Conservation (phyloP, 35 echinoderm and acorn worm genomes). For the Lytechinus variegatus region DNA sequence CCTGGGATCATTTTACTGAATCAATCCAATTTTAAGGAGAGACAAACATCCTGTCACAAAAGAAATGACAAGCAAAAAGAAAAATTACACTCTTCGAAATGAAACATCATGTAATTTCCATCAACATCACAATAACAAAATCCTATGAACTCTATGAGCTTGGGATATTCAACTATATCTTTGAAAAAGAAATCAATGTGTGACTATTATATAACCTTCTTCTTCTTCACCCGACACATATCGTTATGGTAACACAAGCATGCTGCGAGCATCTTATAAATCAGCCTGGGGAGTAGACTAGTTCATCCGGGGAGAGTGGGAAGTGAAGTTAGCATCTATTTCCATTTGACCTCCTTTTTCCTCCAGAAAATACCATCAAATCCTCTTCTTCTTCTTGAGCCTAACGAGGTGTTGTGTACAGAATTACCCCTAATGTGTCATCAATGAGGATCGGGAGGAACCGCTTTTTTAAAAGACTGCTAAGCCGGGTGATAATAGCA, state of each 20-base stretch:
- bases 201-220: not conserved
- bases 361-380: constrained; percentile 19
- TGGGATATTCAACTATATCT: not conserved
- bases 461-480: not conserved
- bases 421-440: not conserved
- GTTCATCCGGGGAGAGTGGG: not conserved
- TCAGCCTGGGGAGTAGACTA: not conserved
- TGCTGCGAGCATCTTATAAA: not conserved
- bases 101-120: not conserved
- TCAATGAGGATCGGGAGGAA: not conserved
- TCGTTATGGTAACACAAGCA: not conserved
- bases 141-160: not conserved
- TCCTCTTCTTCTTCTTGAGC: not conserved
- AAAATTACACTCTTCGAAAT: not conserved
- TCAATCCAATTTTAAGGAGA: not conserved
- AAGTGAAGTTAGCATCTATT: constrained; percentile 19
- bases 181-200: not conserved
- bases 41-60: not conserved
- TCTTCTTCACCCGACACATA: not conserved
- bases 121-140: not conserved
- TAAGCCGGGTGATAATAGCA: not conserved
- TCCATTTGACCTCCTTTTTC: constrained; percentile 11
- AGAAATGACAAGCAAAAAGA: not conserved
- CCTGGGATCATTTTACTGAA: not conserved
- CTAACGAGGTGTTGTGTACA: constrained; percentile 11